Evolutionary conservation across 1,140 invertebrate species (phyloP), one percentile per base, ranked within the genome.

Genomic region (Drosophila kanapiae): DNA sequence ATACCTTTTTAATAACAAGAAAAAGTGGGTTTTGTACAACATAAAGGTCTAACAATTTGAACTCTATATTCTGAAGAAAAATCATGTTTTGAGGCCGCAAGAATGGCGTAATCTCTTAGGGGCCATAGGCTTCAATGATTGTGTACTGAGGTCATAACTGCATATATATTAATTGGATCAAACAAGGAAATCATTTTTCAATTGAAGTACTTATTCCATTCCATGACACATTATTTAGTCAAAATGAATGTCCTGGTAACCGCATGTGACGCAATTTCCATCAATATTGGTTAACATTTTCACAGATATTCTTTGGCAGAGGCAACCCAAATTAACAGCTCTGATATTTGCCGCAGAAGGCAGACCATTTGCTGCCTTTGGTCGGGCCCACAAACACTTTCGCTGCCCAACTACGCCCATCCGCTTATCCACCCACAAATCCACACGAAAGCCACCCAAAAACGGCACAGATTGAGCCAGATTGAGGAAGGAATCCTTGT

Each of bases 381-480:
- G 45, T 54, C 49, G 35, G 59, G 33, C 13, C 64, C 65, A 56
- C 75, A 70, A 78, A 70, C 56, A 78, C 75, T 78, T 78, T 78
- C 75, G 77, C 75, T 78, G 38, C 18, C 57, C 74, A 33, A 68
- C 13, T 27, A 27, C 57, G 54, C 49, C 60, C 77, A 59, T 27
- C 61, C 57, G 43, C 27, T 23, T 23, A 37, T 37, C 29, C 16
- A 6, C 33, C 16, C 47, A 18, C 29, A 35, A 67, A 23, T 38
- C 60, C 45, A 23, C 64, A 45, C 48, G 10, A 48, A 33, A 58
- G 47, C 53, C 49, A 60, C 60, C 40, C 31, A 16, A 47, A 18
- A 43, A 53, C 11, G 27, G 43, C 56, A 72, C 51, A 45, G 62
- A 68, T 70, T 68, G 35, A 27, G 16, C 62, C 64, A 48, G 23